Evolutionary conservation across 2,113 vertebrate genomes (phyloP).

Genomic region (Mus pahari): DNA sequence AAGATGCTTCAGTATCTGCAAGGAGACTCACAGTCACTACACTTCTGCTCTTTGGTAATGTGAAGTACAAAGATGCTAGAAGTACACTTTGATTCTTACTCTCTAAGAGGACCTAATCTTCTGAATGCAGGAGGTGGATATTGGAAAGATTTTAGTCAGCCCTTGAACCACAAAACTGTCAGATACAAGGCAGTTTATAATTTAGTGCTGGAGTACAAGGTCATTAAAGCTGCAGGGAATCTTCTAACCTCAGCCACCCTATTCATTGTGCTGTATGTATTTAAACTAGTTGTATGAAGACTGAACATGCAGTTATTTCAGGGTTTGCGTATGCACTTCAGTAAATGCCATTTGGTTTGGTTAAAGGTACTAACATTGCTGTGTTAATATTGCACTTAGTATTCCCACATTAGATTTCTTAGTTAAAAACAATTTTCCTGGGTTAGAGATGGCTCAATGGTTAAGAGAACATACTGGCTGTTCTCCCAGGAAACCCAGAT

Average conservation of each 20-base stretch:
- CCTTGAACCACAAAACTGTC: background rate
- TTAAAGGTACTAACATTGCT: background rate
- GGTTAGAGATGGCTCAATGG: background rate
- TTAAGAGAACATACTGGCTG: background rate
- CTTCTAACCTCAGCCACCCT: background rate
- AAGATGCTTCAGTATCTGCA: background rate
- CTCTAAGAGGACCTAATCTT: background rate
- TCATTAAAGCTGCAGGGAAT: background rate
- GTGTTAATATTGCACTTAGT: background rate
- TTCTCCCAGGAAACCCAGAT: background rate
- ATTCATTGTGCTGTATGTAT: no score
- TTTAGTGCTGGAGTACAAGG: background rate
- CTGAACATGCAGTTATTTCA: background rate
- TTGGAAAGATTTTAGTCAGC: background rate
- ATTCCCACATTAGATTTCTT: background rate
- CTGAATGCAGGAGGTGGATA: background rate
- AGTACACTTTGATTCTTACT: background rate
- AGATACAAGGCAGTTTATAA: background rate
- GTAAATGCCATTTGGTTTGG: background rate
- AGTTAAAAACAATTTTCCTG: background rate
- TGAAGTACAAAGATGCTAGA: background rate
- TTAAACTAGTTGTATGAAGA: background rate
- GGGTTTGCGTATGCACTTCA: background rate
- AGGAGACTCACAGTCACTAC: background rate
- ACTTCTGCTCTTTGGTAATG: background rate